Base-by-base conservation (phyloP, 2,113 vertebrate genomes). In the Lutjanus erythropterus region DNA sequence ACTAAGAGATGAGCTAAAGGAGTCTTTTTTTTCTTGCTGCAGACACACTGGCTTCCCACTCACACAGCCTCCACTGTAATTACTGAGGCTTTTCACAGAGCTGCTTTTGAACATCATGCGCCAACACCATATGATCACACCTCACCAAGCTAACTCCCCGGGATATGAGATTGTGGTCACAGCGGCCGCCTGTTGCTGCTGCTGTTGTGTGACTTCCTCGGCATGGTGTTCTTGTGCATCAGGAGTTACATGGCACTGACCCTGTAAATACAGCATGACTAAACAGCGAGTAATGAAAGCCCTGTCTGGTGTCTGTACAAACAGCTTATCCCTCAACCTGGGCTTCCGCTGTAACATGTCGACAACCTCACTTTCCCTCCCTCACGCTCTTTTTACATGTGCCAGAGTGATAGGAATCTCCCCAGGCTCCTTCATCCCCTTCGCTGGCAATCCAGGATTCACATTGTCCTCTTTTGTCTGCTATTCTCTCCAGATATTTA, bases 241-340 rank as follows among this genome's bases (percentile, higher is more conserved):
- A 79, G 71, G 58, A 85, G 76, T 77, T 89, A 86, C 78, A 91
- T 80, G 91, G 86, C 90, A 58, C 85, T 87, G 91, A 85, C 88
- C 78, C 74, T 83, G 83, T 83, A 93, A 94, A 93, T 89, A 77
- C 76, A 81, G 85, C 88, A 87, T 92, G 92, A 93, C 94, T 92
- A 94, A 95, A 88, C 53, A 88, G 78, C 86, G 58, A 79, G 78
- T 91, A 94, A 93, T 93, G 90, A 80, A 92, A 92, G 88, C 85
- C 81, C 80, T 89, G 86, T 89, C 84, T 91, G 93, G 78, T 84
- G 83, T 87, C 71, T 85, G 81, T 74, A 67, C 81, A 80, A 69
- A 88, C 79, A 67, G 90, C 84, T 93, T 88, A 94, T 92, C 90
- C 89, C 73, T 77, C 89, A 89, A 89, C 85, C 85, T 81, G 84